Evolutionary conservation across 2,888 invertebrate genomes (phyloP), one percentile per base, ranked within the genome.

Genomic region (Phlogophora meticulosa): DNA sequence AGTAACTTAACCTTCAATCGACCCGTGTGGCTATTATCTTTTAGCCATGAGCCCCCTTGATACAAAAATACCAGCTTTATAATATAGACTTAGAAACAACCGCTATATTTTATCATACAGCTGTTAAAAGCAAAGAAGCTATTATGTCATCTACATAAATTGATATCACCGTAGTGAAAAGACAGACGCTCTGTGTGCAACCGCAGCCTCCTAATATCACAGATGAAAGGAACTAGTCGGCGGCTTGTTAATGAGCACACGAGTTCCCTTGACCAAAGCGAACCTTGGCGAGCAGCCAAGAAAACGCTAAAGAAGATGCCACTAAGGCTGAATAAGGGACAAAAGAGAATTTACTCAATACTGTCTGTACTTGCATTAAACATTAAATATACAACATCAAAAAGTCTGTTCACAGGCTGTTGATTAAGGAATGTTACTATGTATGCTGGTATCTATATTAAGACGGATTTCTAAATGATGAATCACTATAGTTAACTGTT

Each of bases 181-280:
- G 48, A 71, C 53, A 72, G 57, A 71, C 71, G 72, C 15, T 73
- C 48, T 53, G 57, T 58, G 63, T 55, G 43, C 38, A 63, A 9
- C 43, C 53, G 48, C 34, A 38, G 17, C 32, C 51, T 51, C 22
- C 51, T 59, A 72, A 77, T 72, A 72, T 77, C 51, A 72, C 58
- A 77, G 78, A 77, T 77, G 78, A 77, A 77, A 77, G 78, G 58
- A 77, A 56, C 64, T 77, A 63, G 52, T 58, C 38, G 78, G 42
- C 49, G 48, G 63, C 63, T 64, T 77, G 72, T 72, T 72, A 74
- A 77, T 77, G 78, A 74, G 78, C 65, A 43, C 59, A 72, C 52
- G 74, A 78, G 75, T 34, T 76, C 58, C 62, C 79, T 76, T 76
- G 76, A 76, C 79, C 76, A 73, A 74, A 77, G 55, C 62, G 46